Percentiles rank a stretch among this genome's conserved stretches.
Evolutionary conservation across 1,140 invertebrate species (phyloP).

Genomic region (Leptopilina clavipes): DNA sequence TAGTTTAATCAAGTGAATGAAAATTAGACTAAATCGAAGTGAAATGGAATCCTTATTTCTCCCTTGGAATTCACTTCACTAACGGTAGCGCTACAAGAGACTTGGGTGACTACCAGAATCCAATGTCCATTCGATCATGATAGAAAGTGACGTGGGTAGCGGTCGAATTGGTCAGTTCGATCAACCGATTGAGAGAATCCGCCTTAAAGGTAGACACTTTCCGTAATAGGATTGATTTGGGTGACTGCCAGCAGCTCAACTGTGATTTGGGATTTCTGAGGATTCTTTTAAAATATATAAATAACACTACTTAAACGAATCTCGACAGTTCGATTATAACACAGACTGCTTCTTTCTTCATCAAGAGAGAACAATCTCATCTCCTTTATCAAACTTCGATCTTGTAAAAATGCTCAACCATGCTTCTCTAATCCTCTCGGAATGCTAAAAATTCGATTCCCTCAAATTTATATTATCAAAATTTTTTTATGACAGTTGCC

Average conservation of each 20-base stretch:
- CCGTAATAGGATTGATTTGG: slow-evolving; percentile 67
- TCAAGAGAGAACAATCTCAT: slow-evolving; percentile 43
- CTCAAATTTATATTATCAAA: slow-evolving; percentile 38
- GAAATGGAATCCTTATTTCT: not conserved
- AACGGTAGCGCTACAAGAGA: slow-evolving; percentile 55
- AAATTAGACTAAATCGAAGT: not conserved
- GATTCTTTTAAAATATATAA: slow-evolving; percentile 51
- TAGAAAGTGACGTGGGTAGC: slow-evolving; percentile 57
- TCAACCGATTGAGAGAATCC: slow-evolving; percentile 59
- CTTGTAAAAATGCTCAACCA: slow-evolving; percentile 47
- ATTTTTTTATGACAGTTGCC: slow-evolving; percentile 23
- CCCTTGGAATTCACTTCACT: slow-evolving; percentile 35
- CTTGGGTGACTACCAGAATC: slow-evolving; percentile 52
- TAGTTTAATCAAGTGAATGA: not conserved
- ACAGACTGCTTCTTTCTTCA: slow-evolving; percentile 54
- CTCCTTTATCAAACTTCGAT: slow-evolving; percentile 37
- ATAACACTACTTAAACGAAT: slow-evolving; percentile 59
- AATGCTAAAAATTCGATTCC: slow-evolving; percentile 45
- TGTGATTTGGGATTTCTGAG: slow-evolving; percentile 47
- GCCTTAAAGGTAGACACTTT: slow-evolving; percentile 60
- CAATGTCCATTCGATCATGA: slow-evolving; percentile 51
- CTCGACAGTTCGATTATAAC: slow-evolving; percentile 57
- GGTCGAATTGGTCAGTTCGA: slow-evolving; percentile 53
- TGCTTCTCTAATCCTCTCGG: slow-evolving; percentile 54
- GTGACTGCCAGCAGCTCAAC: slow-evolving; percentile 54